Base-by-base conservation (phyloP, 2,113 vertebrate species). In the Ranitomeya variabilis region DNA sequence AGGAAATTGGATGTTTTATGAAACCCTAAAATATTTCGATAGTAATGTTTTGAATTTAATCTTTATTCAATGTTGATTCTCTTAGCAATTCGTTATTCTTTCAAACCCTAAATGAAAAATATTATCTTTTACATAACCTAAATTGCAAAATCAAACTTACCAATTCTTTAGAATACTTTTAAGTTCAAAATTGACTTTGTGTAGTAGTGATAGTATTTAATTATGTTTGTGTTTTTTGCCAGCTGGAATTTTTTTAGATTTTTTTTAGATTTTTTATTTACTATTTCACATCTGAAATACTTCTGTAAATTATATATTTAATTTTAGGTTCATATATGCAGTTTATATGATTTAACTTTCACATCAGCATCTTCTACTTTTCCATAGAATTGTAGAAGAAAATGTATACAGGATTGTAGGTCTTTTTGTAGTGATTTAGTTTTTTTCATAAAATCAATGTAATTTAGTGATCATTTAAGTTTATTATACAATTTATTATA, bases 1-100 rank as follows among this genome's bases (percentile, higher is more conserved):
- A 87, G 23, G 23, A 80, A 87, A 87, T 80, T 69, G 16, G 18
- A 67, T 59, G n/a, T 57, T 87, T 80, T 71, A 71, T 87, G 64
- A 64, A 59, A 23, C 55, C 18, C 54, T 57, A 12, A 80, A 87
- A 87, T 80, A 60, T 86, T 54, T 60, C 45, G 8, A 23, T 60
- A 62, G 2, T 6, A 11, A 5, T 77, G 13, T 78, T 78, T 86
- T 37, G 45, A n/a, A 45, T 86, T 78, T 6, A 86, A 6, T 6
- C 55, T 51, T 64, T 37, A 51, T 13, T 23, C 60, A 60, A 80
- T 26, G 26, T 1, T 59, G 7, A 59, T 80, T 80, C 13, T 80
- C 14, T 59, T 11, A 59, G 7, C n/a, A 60, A 31, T 1, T 16
- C 6, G 6, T 79, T 73, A 45, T 73, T 31, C 23, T 60, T 12